A percentile compares a stretch with the other conserved stretches of the same genome.
Conservation (phyloP, 30 jellyfish, hydroid and myxozoan genomes). For the Mastigias papua region DNA sequence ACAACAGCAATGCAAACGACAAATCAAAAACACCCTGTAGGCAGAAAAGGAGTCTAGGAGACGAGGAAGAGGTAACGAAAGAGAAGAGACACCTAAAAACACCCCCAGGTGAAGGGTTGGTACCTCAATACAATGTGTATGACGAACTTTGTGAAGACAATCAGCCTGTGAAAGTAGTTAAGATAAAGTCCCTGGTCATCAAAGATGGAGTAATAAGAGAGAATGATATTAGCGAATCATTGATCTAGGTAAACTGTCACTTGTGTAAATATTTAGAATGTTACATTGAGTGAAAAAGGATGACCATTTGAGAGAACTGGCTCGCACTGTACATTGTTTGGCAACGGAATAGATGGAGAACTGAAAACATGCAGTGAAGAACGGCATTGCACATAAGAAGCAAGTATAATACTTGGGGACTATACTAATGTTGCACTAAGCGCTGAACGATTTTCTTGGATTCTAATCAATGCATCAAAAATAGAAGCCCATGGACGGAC, state of each 20-base stretch:
- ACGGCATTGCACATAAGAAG: no score
- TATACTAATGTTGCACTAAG: no score
- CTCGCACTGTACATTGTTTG: no score
- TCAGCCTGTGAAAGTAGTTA: conserved; percentile 96
- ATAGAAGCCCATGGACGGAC: no score
- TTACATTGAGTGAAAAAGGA: not conserved
- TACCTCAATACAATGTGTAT: conserved; percentile 91
- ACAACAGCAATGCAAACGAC: conserved; percentile 15
- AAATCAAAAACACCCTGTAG: conserved; percentile 87
- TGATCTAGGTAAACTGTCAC: conserved; percentile 17
- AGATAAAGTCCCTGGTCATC: conserved; percentile 85
- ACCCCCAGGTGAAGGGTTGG: conserved; percentile 91
- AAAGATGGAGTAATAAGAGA: conserved; percentile 93
- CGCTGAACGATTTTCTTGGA: no score
- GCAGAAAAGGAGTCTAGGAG: conserved; percentile 69
- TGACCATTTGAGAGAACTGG: not conserved
- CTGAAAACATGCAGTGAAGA: no score
- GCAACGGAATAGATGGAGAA: no score
- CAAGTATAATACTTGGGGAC: no score
- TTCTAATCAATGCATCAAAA: no score
- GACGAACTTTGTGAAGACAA: conserved; percentile 94
- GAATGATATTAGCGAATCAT: conserved; percentile 80
- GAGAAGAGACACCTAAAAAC: conserved; percentile 70
- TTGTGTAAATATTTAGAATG: no score
- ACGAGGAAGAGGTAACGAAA: not conserved